A percentile compares a stretch with the other conserved stretches of the same genome.
phyloP scores from a whole-genome alignment of 2,888 invertebrate species.

The Entomobrya multifasciata region DNA sequence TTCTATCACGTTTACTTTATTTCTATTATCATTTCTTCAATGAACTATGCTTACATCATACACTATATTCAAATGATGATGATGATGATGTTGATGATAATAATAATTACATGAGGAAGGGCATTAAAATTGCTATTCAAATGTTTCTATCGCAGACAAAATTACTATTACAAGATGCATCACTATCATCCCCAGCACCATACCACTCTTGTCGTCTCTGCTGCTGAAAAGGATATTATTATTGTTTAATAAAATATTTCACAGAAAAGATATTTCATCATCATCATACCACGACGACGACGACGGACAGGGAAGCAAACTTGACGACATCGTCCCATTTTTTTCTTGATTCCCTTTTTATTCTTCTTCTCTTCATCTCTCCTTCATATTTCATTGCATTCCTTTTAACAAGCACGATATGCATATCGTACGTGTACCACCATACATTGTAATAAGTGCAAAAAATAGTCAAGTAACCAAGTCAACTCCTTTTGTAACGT shows the following conservation, averaged over 20 bases:
- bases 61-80: slow-evolving; percentile 1
- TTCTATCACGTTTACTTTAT: too few relatives aligned
- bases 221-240: slow-evolving; percentile 35
- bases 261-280: slow-evolving; percentile 24
- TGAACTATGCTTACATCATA: background rate
- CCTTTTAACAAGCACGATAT: slow-evolving; percentile 4
- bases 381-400: background rate
- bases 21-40: slow-evolving; percentile 1
- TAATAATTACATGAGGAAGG: too few relatives aligned
- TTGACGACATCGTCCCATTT: slow-evolving; percentile 65
- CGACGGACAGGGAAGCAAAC: slow-evolving; percentile 65
- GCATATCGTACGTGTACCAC: too few relatives aligned
- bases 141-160: background rate
- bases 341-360: slow-evolving; percentile 21
- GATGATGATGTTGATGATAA: too few relatives aligned
- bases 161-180: background rate
- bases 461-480: too few relatives aligned
- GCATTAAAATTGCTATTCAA: slow-evolving; percentile 20
- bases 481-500: too few relatives aligned
- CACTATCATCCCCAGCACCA: background rate
- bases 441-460: too few relatives aligned
- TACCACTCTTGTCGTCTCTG: slow-evolving; percentile 3
- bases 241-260: too few relatives aligned
- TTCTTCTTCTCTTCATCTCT: too few relatives aligned
- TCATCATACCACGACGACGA: background rate